Conservation (phyloP, 2,113 vertebrate species). For the Spheniscus mendiculus region DNA sequence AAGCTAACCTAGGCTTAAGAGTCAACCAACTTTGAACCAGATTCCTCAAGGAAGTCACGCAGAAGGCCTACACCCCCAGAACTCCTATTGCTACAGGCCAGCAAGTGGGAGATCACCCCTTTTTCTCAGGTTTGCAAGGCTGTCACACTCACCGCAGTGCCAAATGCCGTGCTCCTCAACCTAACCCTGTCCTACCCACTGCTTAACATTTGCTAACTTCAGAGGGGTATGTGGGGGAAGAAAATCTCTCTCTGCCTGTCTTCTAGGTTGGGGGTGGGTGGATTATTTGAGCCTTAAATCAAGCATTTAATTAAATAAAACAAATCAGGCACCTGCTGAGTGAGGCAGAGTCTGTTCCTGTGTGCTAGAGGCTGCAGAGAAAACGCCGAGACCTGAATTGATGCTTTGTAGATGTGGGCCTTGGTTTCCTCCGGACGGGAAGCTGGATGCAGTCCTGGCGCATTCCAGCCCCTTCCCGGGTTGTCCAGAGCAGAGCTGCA, state of each 20-base stretch:
- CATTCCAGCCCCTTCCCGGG: accelerated
- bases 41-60: background rate
- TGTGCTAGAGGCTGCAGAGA: background rate
- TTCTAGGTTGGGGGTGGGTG: background rate
- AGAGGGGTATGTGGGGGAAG: background rate
- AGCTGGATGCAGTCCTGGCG: background rate
- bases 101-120: background rate
- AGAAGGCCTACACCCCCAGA: background rate
- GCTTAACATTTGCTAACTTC: background rate
- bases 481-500: background rate
- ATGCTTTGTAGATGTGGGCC: background rate
- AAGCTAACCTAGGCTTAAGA: background rate
- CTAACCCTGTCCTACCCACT: background rate
- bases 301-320: background rate
- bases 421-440: background rate
- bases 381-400: background rate
- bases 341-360: background rate
- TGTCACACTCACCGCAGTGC: background rate
- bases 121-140: background rate
- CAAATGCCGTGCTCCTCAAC: background rate
- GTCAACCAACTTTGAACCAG: background rate
- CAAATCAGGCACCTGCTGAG: background rate
- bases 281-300: background rate
- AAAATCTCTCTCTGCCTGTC: background rate
- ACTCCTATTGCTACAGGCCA: background rate